These are phyloP conservation scores for Meteorus cinctellus DNA, from an alignment of 2,888 invertebrate genomes.

Conservation along the genomic window DNA sequence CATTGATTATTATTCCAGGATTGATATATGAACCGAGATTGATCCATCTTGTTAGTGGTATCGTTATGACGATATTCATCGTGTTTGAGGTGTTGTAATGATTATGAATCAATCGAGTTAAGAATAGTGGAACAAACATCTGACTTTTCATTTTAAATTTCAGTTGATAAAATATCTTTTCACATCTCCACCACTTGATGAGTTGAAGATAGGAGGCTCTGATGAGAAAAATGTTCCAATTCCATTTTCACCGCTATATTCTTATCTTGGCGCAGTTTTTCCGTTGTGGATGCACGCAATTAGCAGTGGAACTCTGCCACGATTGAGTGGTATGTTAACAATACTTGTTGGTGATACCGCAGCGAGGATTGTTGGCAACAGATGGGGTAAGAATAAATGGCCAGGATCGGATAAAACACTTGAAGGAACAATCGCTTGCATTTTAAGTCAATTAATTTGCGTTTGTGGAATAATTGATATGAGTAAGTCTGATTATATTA, in stretches of 20 bases:
- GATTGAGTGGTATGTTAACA: constrained; percentile 87
- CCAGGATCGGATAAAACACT: constrained; percentile 83
- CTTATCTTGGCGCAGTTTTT: constrained; percentile 87
- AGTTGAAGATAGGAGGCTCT: constrained; percentile 81
- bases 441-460: constrained; percentile 79
- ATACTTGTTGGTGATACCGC: constrained; percentile 95
- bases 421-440: constrained; percentile 88
- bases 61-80: constrained; percentile 82
- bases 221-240: constrained; percentile 81
- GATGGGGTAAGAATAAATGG: constrained; percentile 86
- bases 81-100: constrained; percentile 81
- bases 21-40: constrained; percentile 82
- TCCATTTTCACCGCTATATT: constrained; percentile 88
- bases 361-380: constrained; percentile 90
- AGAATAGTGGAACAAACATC: neutral
- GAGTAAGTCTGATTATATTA: constrained; percentile 71
- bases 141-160: constrained; percentile 53
- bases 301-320: constrained; percentile 75
- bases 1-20: constrained; percentile 87
- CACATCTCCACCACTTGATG: constrained; percentile 80
- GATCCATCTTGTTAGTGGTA: constrained; percentile 85
- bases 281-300: constrained; percentile 86
- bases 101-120: neutral
- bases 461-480: constrained; percentile 75
- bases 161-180: constrained; percentile 82